Evolutionary conservation across 2,113 vertebrate species (phyloP).

Genomic region (Aegotheles bennettii): DNA sequence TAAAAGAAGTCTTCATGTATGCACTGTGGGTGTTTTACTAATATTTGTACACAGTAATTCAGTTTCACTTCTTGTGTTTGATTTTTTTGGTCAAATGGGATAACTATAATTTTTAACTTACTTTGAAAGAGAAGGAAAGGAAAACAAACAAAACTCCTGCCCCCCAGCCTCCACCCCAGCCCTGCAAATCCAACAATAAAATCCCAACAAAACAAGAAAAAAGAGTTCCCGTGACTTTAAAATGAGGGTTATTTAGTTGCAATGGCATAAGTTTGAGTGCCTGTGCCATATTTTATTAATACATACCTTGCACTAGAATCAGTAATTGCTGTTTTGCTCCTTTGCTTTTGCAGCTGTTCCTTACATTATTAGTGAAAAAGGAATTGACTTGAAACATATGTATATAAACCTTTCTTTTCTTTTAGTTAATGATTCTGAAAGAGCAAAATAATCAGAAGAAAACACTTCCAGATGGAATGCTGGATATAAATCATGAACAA

Average conservation of each 20-base stretch:
- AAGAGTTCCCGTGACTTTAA: not conserved
- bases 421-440: slow-evolving; percentile 87
- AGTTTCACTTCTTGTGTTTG: not conserved
- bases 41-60: not conserved
- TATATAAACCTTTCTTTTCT: not conserved
- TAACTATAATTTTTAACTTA: not conserved
- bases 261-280: not conserved
- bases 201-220: not conserved
- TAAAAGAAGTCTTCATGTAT: not conserved
- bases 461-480: slow-evolving; percentile 78
- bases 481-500: slow-evolving; percentile 83
- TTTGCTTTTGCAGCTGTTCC: slow-evolving; percentile 1
- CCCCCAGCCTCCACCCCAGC: too few relatives aligned
- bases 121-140: not conserved
- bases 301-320: not conserved
- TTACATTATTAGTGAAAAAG: not conserved
- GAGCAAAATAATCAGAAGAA: slow-evolving; percentile 92
- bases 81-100: not conserved
- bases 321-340: not conserved
- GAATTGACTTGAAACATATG: not conserved
- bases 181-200: not conserved
- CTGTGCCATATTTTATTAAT: not conserved
- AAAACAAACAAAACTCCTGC: too few relatives aligned
- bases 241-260: not conserved
- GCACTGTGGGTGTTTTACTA: not conserved